Conservation (phyloP, 2,113 vertebrate species). For the Rhabdomys dilectus region DNA sequence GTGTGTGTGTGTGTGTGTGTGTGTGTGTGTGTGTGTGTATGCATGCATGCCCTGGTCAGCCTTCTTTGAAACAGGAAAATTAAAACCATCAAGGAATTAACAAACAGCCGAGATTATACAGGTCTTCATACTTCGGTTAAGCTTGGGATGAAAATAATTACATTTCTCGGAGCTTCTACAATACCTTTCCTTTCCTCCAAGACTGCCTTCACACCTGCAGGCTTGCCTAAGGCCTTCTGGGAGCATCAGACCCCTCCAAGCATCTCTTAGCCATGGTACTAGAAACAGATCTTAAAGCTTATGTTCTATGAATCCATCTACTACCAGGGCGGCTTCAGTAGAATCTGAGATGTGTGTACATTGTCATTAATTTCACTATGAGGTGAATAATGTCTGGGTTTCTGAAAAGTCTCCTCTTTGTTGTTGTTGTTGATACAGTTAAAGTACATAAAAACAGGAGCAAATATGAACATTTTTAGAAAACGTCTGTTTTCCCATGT, state of each 20-base stretch:
- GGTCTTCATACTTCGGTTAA: background rate
- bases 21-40: rapidly evolving
- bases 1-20: too few relatives aligned
- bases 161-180: background rate
- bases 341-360: background rate
- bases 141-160: background rate
- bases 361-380: background rate
- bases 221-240: background rate
- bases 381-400: background rate
- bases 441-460: background rate
- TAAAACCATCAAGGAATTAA: background rate
- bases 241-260: background rate
- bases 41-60: background rate
- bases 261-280: rapidly evolving
- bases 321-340: background rate
- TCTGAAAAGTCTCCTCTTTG: background rate
- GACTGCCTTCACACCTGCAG: background rate
- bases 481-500: background rate
- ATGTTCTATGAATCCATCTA: background rate
- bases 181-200: background rate
- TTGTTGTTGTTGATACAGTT: background rate
- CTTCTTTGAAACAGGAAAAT: background rate
- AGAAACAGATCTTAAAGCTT: background rate
- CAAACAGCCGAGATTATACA: background rate
- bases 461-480: background rate